These are phyloP conservation scores for Pimephales promelas DNA, from an alignment of 2,113 vertebrate species.

Conservation along the genomic window DNA sequence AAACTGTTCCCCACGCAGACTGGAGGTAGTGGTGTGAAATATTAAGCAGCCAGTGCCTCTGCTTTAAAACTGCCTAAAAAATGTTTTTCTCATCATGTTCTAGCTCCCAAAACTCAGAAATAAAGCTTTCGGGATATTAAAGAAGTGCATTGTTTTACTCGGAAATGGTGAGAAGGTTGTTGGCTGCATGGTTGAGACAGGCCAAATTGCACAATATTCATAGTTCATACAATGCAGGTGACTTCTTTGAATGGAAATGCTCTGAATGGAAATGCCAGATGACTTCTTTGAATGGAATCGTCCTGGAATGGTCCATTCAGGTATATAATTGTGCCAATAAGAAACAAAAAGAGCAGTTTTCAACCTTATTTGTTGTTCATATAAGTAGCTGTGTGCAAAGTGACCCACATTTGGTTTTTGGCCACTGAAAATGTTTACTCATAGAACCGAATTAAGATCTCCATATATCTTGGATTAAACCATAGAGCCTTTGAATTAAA, in stretches of 20 bases:
- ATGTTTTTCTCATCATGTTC: constrained; percentile 66
- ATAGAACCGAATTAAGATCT: too few species aligned
- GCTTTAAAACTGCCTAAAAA: constrained; percentile 75
- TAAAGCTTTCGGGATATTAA: constrained; percentile 6
- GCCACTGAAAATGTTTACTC: too few species aligned
- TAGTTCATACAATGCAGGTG: background rate
- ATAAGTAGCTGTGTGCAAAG: too few species aligned
- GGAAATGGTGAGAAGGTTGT: constrained; percentile 4
- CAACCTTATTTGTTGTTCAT: too few species aligned
- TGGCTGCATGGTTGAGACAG: background rate
- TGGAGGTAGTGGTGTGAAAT: constrained; percentile 76
- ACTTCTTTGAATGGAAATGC: background rate
- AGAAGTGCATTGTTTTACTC: background rate
- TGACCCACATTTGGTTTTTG: too few species aligned
- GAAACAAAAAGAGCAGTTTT: too few species aligned
- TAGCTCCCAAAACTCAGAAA: constrained; percentile 16
- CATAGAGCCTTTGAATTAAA: too few species aligned
- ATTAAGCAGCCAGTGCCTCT: constrained; percentile 74
- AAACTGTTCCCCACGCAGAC: constrained; percentile 65
- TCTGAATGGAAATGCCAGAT: too few species aligned
- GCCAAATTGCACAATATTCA: background rate
- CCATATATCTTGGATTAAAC: too few species aligned
- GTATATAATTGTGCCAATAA: too few species aligned
- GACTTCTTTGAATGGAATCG: background rate
- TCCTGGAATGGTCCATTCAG: background rate